A percentile compares a stretch with the other conserved stretches of the same genome.
Evolutionary conservation across 2,113 vertebrate species (phyloP).

Genomic region (Chloropsis cyanopogon): DNA sequence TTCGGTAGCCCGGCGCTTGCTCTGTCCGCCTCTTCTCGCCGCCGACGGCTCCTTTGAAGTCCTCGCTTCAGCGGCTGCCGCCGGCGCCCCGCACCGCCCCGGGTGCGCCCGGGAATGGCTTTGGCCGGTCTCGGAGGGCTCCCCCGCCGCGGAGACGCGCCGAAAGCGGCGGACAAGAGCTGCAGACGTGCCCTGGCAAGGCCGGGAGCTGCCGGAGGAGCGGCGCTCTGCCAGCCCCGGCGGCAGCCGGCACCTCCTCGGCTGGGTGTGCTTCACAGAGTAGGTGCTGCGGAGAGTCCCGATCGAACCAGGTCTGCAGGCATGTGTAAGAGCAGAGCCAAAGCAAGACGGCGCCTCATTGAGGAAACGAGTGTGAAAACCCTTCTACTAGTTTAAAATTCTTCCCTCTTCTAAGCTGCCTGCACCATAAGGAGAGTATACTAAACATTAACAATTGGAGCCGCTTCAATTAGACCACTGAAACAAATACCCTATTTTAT

Average conservation of each 20-base stretch:
- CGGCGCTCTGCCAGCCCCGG: not conserved
- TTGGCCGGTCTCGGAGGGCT: not conserved
- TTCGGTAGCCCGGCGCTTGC: not conserved
- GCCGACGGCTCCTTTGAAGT: not conserved
- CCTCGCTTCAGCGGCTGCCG: not conserved
- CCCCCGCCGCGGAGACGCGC: no score
- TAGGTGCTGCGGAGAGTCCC: rapidly evolving
- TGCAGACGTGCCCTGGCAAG: not conserved
- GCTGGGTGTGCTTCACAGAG: rapidly evolving
- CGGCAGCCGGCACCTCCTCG: not conserved
- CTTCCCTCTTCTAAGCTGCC: not conserved
- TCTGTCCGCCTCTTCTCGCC: not conserved
- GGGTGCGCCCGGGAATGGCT: rapidly evolving
- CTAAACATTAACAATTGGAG: not conserved
- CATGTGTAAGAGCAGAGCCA: not conserved
- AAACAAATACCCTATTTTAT: not conserved
- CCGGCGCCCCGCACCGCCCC: not conserved
- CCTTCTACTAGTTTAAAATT: not conserved
- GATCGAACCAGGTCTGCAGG: rapidly evolving
- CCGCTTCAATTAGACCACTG: not conserved
- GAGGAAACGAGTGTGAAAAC: not conserved
- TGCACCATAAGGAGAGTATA: not conserved
- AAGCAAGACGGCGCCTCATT: not conserved
- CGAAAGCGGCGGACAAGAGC: not conserved
- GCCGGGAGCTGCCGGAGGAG: not conserved